Evolutionary conservation across 2,888 invertebrate species (phyloP), one percentile per base, ranked within the genome.

Genomic region (Ochropleura leucogaster): DNA sequence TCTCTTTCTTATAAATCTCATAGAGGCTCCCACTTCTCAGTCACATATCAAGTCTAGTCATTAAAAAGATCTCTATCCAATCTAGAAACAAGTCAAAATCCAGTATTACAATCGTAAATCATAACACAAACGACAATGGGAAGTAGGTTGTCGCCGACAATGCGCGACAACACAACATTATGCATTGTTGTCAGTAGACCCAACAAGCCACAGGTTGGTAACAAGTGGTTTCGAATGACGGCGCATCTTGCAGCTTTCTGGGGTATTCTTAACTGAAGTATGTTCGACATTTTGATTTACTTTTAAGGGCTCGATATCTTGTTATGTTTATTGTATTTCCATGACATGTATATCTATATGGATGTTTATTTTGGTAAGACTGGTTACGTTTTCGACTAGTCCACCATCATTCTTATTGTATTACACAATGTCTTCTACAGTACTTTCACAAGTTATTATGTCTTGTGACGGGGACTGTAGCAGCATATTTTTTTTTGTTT

Each of bases 121-220:
- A 77, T 63, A 57, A 47, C 55, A 67, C 68, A 59, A 82, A 82
- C 40, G 16, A 9, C 57, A 14, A 63, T 78, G 69, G 66, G 80
- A 80, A 82, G 63, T 78, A 69, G 82, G 80, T 69, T 69, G 78
- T 16, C 55, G 42, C 59, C 59, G 46, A 80, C 82, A 82, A 69
- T 69, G 66, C n/a, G 14, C 49, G 14, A 67, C 70, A 49, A 64
- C 59, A 67, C 59, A 16, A 62, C 66, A 59, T 44, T 62, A 59
- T 57, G 71, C 77, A 77, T 82, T 76, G 80, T 77, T 67, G n/a
- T 20, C 47, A 64, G 57, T 68, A 68, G 74, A 74, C 40, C 62
- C 57, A 66, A 64, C 77, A 73, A 57, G 67, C 82, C 44, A 76
- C 81, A 81, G 77, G 77, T 76, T 64, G n/a, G 46, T 64, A 16